phyloP scores from a whole-genome alignment of 1,140 invertebrate species.

The Harlomillsia oculata region DNA sequence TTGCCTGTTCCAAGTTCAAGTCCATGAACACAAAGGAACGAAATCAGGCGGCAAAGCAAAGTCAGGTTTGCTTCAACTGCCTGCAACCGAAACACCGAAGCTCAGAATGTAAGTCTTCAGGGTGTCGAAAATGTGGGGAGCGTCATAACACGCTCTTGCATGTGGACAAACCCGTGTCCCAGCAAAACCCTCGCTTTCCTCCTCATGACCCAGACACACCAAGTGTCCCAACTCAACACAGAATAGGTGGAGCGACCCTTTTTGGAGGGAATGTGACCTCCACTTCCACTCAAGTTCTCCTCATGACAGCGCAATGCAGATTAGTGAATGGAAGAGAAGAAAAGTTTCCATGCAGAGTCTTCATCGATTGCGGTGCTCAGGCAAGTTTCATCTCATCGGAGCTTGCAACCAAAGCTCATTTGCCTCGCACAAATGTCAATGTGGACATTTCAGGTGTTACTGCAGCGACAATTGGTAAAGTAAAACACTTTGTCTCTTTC shows the following conservation, averaged over 20 bases:
- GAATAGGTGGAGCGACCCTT: too few species aligned
- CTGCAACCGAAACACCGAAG: background rate
- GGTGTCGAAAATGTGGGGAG: background rate
- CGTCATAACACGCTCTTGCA: background rate
- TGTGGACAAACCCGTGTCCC: background rate
- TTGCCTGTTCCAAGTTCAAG: too few species aligned
- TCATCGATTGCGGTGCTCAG: slow-evolving; percentile 9
- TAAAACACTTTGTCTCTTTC: background rate
- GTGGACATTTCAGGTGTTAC: slow-evolving; percentile 1
- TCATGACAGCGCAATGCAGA: slow-evolving; percentile 4
- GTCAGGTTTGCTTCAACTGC: background rate
- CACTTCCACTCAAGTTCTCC: background rate
- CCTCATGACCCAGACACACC: too few species aligned
- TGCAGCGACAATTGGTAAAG: background rate
- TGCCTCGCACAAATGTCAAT: background rate
- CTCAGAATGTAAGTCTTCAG: background rate
- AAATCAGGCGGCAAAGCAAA: background rate
- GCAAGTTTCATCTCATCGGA: slow-evolving; percentile 5
- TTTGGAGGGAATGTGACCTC: background rate
- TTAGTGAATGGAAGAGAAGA: background rate
- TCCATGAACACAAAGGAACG: too few species aligned
- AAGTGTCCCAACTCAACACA: too few species aligned
- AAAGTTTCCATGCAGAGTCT: background rate
- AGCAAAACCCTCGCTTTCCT: background rate
- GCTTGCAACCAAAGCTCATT: background rate